These are phyloP conservation scores for Petrocephalus schoutedeni DNA, from an alignment of 2,797 vertebrate genomes.

Conservation along the genomic window DNA sequence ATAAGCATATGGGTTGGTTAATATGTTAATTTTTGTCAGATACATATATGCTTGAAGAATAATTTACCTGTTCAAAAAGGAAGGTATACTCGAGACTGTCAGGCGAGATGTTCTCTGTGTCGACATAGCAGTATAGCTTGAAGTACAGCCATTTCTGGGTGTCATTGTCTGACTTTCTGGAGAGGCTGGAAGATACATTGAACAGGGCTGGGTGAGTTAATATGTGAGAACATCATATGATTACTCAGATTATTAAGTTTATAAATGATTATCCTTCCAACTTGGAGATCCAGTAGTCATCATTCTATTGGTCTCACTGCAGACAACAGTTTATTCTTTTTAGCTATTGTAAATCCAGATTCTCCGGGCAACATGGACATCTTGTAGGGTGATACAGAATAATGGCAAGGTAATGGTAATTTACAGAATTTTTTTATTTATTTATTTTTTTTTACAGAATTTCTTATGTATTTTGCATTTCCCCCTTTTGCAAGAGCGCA, in stretches of 20 bases:
- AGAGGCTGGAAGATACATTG: slow-evolving; percentile 57
- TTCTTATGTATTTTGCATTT: not conserved
- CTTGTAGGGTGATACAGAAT: not conserved
- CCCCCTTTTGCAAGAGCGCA: not conserved
- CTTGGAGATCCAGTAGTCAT: not conserved
- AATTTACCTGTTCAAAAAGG: slow-evolving; percentile 85
- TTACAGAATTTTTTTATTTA: not conserved
- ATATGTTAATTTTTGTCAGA: not conserved
- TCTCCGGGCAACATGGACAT: not conserved
- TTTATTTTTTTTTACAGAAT: not conserved
- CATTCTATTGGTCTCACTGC: slow-evolving; percentile 12
- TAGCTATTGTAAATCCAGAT: not conserved
- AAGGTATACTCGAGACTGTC: slow-evolving; percentile 84
- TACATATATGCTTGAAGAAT: not conserved
- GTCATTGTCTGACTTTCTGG: slow-evolving; percentile 68
- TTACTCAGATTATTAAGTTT: not conserved
- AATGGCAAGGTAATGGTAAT: not conserved
- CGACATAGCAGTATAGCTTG: slow-evolving; percentile 86
- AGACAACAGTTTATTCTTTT: slow-evolving; percentile 1
- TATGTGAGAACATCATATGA: not conserved
- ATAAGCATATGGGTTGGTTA: not conserved
- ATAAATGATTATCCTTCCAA: not conserved
- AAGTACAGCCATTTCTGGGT: slow-evolving; percentile 77
- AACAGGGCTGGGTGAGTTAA: not conserved
- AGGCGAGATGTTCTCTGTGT: slow-evolving; percentile 73